Evolutionary conservation across 2,888 invertebrate species (phyloP).

Genomic region (Pogonocherus hispidulus): DNA sequence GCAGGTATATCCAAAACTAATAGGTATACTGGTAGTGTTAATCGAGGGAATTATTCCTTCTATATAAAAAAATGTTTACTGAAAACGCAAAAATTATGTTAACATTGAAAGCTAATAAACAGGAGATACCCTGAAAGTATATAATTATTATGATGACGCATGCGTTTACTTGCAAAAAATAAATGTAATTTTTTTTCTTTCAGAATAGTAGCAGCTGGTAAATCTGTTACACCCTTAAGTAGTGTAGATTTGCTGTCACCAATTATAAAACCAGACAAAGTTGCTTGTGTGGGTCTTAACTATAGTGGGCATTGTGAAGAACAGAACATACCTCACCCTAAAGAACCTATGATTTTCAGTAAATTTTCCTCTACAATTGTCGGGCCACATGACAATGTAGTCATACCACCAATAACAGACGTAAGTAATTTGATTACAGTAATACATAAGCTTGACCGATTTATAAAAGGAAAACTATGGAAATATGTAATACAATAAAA

Average conservation of each 20-base stretch:
- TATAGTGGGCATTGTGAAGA: constrained; percentile 90
- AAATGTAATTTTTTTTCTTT: constrained; percentile 50
- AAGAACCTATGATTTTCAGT: constrained; percentile 87
- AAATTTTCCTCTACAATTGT: constrained; percentile 87
- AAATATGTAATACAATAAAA: no score
- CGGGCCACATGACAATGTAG: constrained; percentile 80
- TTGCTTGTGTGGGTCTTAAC: constrained; percentile 88
- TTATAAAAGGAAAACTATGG: no score
- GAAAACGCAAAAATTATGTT: no score
- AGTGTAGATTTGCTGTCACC: constrained; percentile 79
- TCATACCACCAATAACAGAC: constrained; percentile 74
- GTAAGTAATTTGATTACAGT: constrained; percentile 70
- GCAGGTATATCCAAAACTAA: no score
- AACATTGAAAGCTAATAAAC: no score
- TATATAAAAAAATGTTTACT: no score
- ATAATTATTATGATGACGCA: no score
- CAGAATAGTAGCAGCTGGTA: constrained; percentile 72
- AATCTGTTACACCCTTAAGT: constrained; percentile 70
- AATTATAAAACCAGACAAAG: constrained; percentile 84
- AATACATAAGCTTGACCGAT: no score
- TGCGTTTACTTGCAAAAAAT: no score
- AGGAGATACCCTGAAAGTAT: no score
- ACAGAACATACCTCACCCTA: constrained; percentile 79
- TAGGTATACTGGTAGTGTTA: no score
- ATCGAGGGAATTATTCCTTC: no score